Conservation (phyloP, 2,113 vertebrate genomes). For the Corvus moneduloides region DNA sequence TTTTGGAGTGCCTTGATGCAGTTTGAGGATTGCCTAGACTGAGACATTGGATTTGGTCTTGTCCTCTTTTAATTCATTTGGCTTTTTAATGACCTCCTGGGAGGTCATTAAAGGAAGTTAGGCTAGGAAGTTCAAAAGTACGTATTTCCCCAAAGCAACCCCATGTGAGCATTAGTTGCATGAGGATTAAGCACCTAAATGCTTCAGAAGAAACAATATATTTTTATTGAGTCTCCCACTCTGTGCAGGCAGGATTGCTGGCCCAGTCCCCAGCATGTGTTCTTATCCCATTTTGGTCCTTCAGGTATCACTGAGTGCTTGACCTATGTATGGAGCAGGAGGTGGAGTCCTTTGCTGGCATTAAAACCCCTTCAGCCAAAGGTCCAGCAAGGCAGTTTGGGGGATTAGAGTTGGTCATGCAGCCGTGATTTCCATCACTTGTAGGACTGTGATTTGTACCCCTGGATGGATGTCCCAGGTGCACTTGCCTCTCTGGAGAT, state of each 20-base stretch:
- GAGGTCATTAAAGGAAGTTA: not conserved
- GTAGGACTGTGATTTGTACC: not conserved
- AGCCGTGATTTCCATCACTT: not conserved
- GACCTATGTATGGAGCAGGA: rapidly evolving
- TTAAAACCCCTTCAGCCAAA: not conserved
- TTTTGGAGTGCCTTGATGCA: not conserved
- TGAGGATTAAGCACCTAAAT: not conserved
- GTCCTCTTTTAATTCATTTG: not conserved
- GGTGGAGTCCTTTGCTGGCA: not conserved
- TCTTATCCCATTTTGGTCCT: not conserved
- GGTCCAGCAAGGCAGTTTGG: not conserved
- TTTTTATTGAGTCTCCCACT: not conserved
- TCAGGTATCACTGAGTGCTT: not conserved
- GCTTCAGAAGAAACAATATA: not conserved
- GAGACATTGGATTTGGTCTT: not conserved
- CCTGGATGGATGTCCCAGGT: not conserved
- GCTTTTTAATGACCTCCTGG: not conserved
- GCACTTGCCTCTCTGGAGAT: not conserved
- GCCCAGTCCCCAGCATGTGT: rapidly evolving
- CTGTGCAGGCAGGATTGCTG: rapidly evolving
- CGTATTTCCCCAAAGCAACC: rapidly evolving
- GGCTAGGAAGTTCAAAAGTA: not conserved
- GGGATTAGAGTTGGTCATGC: not conserved
- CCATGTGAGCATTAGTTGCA: not conserved
- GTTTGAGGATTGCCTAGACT: not conserved